Percentiles rank a stretch among this genome's conserved stretches.
These are phyloP conservation scores for Martes flavigula DNA, from an alignment of 2,797 vertebrate species.

Conservation along the genomic window DNA sequence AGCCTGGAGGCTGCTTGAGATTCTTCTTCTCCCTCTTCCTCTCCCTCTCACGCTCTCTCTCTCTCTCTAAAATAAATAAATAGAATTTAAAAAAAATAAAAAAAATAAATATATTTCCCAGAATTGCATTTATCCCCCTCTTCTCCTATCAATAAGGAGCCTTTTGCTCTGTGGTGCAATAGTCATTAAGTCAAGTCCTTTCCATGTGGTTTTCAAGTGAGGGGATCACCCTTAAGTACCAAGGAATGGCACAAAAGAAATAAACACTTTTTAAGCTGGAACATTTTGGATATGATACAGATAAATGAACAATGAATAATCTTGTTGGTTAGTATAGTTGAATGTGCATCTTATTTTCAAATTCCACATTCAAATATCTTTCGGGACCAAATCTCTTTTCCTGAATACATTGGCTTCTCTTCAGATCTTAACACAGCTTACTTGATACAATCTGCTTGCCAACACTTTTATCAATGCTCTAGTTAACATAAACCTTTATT, in stretches of 20 bases:
- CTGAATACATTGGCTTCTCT: not conserved
- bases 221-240: accelerated
- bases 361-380: not conserved
- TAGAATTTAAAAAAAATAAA: not conserved
- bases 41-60: not conserved
- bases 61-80: not conserved
- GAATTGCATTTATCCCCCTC: not conserved
- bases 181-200: not conserved
- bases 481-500: slow-evolving; percentile 74
- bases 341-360: not conserved
- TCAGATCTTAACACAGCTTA: slow-evolving; percentile 58
- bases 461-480: slow-evolving; percentile 46
- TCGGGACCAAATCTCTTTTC: not conserved
- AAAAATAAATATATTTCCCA: not conserved
- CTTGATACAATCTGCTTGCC: slow-evolving; percentile 57
- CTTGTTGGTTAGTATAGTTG: not conserved
- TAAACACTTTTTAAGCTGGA: not conserved
- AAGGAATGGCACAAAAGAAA: not conserved
- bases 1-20: not conserved
- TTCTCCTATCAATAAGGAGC: not conserved
- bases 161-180: not conserved
- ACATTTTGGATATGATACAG: not conserved
- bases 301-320: not conserved
- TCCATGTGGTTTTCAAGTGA: not conserved
- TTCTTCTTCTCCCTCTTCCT: not conserved